Conservation (phyloP, 2,888 invertebrate species). For the Kryphioiulus occultus region DNA sequence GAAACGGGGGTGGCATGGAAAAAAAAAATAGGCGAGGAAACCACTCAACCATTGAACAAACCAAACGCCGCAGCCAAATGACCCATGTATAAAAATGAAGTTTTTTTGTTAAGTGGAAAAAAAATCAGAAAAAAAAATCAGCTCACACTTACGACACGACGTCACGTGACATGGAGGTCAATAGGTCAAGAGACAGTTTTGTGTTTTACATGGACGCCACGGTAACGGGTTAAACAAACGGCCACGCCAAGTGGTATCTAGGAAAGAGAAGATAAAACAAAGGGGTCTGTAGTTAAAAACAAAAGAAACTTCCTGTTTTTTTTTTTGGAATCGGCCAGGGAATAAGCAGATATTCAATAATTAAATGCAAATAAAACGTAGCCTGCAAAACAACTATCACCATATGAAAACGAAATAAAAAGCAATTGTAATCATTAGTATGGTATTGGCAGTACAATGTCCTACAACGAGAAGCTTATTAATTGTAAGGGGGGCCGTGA, state of each 20-base stretch:
- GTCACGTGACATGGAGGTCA: conserved; percentile 55
- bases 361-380: conserved; percentile 36
- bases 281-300: conserved; percentile 54
- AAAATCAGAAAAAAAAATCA: conserved; percentile 52
- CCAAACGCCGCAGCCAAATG: conserved; percentile 44
- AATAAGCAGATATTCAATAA: conserved; percentile 48
- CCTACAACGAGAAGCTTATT: conserved; percentile 36
- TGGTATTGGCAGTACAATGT: neutral
- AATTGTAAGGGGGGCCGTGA: neutral
- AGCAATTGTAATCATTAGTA: conserved; percentile 35
- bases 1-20: too few species aligned
- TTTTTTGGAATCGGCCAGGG: conserved; percentile 43
- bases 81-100: conserved; percentile 41
- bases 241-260: conserved; percentile 55
- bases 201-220: conserved; percentile 54
- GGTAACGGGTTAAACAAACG: conserved; percentile 55
- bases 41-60: conserved; percentile 43
- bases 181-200: conserved; percentile 55
- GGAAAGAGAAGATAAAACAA: conserved; percentile 55
- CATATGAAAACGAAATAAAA: conserved; percentile 17
- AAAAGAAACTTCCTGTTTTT: conserved; percentile 50
- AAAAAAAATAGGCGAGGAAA: conserved; percentile 33
- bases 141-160: conserved; percentile 55
- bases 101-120: conserved; percentile 38
- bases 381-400: conserved; percentile 40